These are phyloP conservation scores for Pangasius sanitwongsei DNA, from an alignment of 2,797 vertebrate species.

Conservation along the genomic window DNA sequence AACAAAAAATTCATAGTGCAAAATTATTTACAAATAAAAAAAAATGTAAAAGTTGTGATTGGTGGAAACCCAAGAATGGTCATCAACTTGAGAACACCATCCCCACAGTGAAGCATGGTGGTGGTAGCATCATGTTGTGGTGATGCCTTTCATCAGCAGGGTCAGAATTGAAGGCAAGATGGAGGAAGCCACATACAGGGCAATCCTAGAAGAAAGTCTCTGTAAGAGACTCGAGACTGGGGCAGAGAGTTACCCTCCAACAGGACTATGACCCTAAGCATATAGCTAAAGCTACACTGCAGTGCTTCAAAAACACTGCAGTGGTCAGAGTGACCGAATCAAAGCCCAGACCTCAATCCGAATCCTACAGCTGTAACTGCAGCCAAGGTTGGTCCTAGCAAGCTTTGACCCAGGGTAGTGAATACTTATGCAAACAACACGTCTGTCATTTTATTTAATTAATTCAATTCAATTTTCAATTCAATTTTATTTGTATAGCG, in stretches of 20 bases:
- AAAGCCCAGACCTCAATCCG: neutral
- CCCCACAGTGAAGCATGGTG: neutral
- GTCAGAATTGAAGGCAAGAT: neutral
- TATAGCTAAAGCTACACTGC: neutral
- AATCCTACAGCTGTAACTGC: neutral
- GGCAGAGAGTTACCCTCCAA: neutral
- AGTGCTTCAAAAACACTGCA: neutral
- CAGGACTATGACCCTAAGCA: neutral
- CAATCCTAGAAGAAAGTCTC: neutral
- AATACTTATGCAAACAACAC: neutral
- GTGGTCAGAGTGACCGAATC: neutral
- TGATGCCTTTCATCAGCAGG: neutral
- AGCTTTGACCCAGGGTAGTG: neutral
- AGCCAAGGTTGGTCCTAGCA: neutral
- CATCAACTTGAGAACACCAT: no score
- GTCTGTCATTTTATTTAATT: neutral
- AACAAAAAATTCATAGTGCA: no score
- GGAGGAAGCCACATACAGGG: neutral
- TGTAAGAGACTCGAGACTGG: neutral
- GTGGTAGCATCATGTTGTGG: neutral
- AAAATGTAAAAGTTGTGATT: no score
- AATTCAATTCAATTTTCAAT: no score
- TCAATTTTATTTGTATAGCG: no score
- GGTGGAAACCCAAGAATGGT: no score
- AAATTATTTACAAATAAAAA: no score